Conservation (phyloP, 2,113 vertebrate species). For the Malurus melanocephalus region DNA sequence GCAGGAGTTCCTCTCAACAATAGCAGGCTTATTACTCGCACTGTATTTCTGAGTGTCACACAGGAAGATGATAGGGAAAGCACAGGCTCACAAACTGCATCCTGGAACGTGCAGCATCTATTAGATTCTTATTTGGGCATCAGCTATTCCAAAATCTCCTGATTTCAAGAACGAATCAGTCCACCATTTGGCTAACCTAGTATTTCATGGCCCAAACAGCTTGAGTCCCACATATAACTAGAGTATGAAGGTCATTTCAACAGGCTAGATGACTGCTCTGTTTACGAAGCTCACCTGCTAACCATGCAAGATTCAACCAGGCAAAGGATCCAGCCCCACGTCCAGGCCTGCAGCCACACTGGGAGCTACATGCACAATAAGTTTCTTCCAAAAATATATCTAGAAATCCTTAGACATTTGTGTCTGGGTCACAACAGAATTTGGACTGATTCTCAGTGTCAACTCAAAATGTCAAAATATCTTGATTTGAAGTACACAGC, state of each 20-base stretch:
- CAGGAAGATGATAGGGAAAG: background rate
- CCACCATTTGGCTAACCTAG: background rate
- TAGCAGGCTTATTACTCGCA: background rate
- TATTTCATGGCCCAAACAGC: background rate
- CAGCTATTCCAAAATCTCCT: background rate
- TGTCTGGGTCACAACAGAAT: background rate
- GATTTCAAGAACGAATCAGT: background rate
- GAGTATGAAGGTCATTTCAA: background rate
- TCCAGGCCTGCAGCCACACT: background rate
- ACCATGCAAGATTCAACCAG: accelerated
- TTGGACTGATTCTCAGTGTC: background rate
- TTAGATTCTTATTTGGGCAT: background rate
- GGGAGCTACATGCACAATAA: background rate
- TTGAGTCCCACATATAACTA: background rate
- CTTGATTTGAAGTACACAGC: background rate
- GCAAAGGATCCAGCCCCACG: background rate
- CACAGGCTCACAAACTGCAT: background rate
- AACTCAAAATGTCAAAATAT: background rate
- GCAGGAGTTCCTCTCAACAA: background rate
- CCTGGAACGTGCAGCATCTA: background rate
- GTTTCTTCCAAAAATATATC: background rate
- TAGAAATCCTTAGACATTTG: background rate
- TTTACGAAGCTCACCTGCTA: background rate
- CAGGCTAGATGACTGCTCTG: background rate
- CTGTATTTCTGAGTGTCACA: background rate